Base-by-base conservation (phyloP, 2,797 vertebrate species). In the Rhinella marina region DNA sequence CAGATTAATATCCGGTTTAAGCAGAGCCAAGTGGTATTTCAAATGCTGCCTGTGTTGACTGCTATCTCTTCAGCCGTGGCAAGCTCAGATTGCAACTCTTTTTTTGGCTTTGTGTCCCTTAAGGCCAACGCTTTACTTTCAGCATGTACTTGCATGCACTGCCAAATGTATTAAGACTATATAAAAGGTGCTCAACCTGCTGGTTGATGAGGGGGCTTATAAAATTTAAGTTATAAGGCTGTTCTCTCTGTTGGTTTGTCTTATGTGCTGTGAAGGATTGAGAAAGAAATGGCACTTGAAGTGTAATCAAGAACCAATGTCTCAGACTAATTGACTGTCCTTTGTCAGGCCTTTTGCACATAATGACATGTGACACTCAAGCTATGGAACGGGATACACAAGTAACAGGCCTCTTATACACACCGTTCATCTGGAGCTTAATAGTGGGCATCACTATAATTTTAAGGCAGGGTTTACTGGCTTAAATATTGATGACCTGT, bases 71-170 rank as follows among this genome's bases (percentile, higher is more conserved):
- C 52, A 61, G 73, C 29, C 5, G 14, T 50, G 81, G 78, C 61
- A 54, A n/a, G 76, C 88, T 86, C 82, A 32, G 80, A 78, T 89
- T 83, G 82, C 87, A 88, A 1, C 48, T 81, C 87, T 85, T 84
- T 88, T 82, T 83, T 84, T 88, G 86, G 87, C 75, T 80, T 50
- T 77, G 57, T 82, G 57, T 66, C 86, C 57, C 78, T 61, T 73
- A 68, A 64, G 64, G 29, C 27, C 41, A n/a, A 5, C 61, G 61
- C n/a, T 14, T 88, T 79, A 29, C 76, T 64, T 57, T 41, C 13
- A 82, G 13, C 62, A 50, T 19, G 16, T 77, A n/a, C 68, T 73
- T 48, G 41, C 32, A 9, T 21, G 9, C 72, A 50, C 72, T 13
- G 48, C 3, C 11, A 12, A 23, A 13, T 76, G 50, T 76, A 52